Base-by-base conservation (phyloP, 2,888 invertebrate genomes). In the Aporophyla nigra region DNA sequence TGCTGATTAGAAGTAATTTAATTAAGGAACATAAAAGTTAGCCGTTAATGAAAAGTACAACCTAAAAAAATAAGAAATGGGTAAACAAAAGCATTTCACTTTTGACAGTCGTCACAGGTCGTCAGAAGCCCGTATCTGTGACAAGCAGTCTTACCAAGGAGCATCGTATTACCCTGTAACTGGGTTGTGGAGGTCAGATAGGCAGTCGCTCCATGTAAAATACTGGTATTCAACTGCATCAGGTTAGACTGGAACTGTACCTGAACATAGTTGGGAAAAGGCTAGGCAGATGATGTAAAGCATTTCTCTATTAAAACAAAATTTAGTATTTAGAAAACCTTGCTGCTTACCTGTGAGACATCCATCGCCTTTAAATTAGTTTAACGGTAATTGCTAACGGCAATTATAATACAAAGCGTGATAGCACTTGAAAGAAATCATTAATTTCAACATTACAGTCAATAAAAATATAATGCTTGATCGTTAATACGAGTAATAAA, bases 361-460 rank as follows among this genome's bases (percentile, higher is more conserved):
- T 78, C 43, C 21, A 46, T 59, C 46, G 19, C 54, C 68, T 74
- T 68, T 49, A 63, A 58, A 66, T 70, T 21, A 43, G 9, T 49
- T 43, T 53, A 82, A 74, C 33, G 68, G 56, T 74, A 33, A 83
- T 61, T 49, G 27, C 46, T 65, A 46, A 71, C 43, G 33, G 54
- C 58, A 78, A 56, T 67, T 78, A 56, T 67, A 51, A 63, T 71
- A 46, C 24, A 54, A 21, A 56, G 14, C 14, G 54, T 53, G 56
- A 82, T 74, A 71, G 70, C 56, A 53, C 33, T 82, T 78, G 54
- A 74, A 53, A 69, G 62, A 74, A 83, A 73, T 71, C 43, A 67
- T 63, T 76, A 56, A 71, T 83, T 72, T 70, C 58, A 62, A 66
- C 43, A 74, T 71, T 53, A 62, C 12, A 33, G n/a, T 62, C 58